These are phyloP conservation scores for Chloropsis cyanopogon DNA, from an alignment of 2,113 vertebrate genomes.

Conservation along the genomic window DNA sequence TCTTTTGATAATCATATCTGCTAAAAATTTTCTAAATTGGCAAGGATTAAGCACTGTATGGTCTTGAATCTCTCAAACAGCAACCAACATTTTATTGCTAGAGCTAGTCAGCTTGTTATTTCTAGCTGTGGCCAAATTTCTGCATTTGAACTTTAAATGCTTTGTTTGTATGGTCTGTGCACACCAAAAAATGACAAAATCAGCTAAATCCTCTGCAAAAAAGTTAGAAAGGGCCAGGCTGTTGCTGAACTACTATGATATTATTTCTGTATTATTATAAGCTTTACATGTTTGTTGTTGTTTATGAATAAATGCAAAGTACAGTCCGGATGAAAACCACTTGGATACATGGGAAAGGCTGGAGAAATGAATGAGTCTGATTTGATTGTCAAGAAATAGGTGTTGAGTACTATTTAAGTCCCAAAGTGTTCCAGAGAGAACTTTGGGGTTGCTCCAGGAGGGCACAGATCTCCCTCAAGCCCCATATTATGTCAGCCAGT, in stretches of 20 bases:
- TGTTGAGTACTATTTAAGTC: neutral
- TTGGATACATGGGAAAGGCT: neutral
- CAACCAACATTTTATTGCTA: slow-evolving; percentile 60
- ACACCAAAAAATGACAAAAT: slow-evolving; percentile 55
- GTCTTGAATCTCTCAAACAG: slow-evolving; percentile 12
- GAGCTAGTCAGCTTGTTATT: slow-evolving; percentile 43
- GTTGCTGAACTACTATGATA: slow-evolving; percentile 25
- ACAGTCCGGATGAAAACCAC: neutral
- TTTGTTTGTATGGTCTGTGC: slow-evolving; percentile 61
- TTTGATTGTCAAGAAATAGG: neutral
- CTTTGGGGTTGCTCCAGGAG: neutral
- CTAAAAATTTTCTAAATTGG: slow-evolving; percentile 24
- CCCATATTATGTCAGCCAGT: neutral
- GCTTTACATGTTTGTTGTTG: neutral
- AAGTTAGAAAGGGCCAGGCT: slow-evolving; percentile 3
- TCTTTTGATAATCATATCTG: neutral
- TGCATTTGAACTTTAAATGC: slow-evolving; percentile 71
- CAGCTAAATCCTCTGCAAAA: slow-evolving; percentile 52
- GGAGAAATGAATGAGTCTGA: neutral
- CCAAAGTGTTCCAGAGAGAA: neutral
- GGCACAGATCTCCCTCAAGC: neutral
- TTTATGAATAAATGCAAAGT: neutral
- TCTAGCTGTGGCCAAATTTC: slow-evolving; percentile 58
- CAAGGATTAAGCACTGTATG: neutral
- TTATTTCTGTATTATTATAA: slow-evolving; percentile 17